Conservation (phyloP, 2,888 invertebrate genomes). For the Diloba caeruleocephala region DNA sequence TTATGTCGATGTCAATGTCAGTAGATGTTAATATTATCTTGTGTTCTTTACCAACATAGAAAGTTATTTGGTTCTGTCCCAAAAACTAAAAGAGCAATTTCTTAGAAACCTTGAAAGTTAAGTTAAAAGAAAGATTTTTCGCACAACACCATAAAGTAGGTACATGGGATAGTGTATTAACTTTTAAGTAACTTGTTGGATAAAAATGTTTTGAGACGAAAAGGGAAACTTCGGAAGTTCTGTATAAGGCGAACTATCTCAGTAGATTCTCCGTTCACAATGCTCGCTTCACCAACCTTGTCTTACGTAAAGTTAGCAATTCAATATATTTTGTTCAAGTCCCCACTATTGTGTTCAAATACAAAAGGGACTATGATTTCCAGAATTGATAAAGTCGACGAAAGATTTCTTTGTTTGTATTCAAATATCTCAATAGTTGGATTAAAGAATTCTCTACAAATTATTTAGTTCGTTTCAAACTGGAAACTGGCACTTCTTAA, state of each 20-base stretch:
- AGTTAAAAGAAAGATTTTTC: conserved; percentile 29
- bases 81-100: conserved; percentile 17
- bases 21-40: no score
- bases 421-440: conserved; percentile 6
- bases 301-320: conserved; percentile 54
- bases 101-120: conserved; percentile 13
- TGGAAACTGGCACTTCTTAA: no score
- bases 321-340: conserved; percentile 56
- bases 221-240: conserved; percentile 55
- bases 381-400: conserved; percentile 37
- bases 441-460: neutral
- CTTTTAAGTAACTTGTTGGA: conserved; percentile 50
- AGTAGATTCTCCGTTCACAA: conserved; percentile 51
- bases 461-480: no score
- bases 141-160: conserved; percentile 37
- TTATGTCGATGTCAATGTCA: no score
- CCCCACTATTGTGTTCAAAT: conserved; percentile 48
- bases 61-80: neutral
- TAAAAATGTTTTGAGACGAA: conserved; percentile 55
- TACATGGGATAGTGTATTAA: conserved; percentile 52
- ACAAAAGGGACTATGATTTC: conserved; percentile 47
- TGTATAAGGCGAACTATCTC: conserved; percentile 52
- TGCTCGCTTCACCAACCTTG: conserved; percentile 51
- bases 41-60: no score
- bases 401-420: conserved; percentile 39